Evolutionary conservation across 2,888 invertebrate species (phyloP).

Genomic region (Tineola bisselliella): DNA sequence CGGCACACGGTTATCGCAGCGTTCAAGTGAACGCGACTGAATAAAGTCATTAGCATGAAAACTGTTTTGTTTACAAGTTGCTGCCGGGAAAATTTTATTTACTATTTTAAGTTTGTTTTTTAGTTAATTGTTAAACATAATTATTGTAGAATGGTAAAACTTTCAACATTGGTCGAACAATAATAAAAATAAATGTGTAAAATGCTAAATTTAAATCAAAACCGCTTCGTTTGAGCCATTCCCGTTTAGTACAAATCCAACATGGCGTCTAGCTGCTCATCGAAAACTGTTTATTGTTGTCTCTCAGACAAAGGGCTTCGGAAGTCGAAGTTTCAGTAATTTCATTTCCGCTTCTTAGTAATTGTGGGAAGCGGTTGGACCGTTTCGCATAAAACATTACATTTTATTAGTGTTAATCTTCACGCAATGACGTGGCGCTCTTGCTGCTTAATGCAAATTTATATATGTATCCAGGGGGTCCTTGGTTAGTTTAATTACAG

Average conservation of each 20-base stretch:
- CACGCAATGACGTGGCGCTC: too few relatives aligned
- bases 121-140: background rate
- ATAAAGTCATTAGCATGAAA: conserved; percentile 12
- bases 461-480: too few relatives aligned
- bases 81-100: background rate
- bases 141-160: background rate
- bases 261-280: conserved; percentile 14
- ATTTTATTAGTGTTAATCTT: background rate
- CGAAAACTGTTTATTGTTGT: conserved; percentile 25
- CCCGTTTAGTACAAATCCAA: background rate
- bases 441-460: too few relatives aligned
- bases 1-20: conserved; percentile 9
- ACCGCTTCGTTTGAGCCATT: background rate
- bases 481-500: background rate
- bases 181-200: background rate
- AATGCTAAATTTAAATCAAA: background rate
- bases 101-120: background rate
- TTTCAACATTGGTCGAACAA: background rate
- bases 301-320: conserved; percentile 29
- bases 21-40: conserved; percentile 8
- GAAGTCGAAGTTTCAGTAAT: conserved; percentile 40
- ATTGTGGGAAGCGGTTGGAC: conserved; percentile 48
- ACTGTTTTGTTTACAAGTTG: conserved; percentile 11
- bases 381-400: background rate
- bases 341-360: conserved; percentile 47